Evolutionary conservation across 1,140 invertebrate species (phyloP).

Genomic region (Drosophila biarmipes): DNA sequence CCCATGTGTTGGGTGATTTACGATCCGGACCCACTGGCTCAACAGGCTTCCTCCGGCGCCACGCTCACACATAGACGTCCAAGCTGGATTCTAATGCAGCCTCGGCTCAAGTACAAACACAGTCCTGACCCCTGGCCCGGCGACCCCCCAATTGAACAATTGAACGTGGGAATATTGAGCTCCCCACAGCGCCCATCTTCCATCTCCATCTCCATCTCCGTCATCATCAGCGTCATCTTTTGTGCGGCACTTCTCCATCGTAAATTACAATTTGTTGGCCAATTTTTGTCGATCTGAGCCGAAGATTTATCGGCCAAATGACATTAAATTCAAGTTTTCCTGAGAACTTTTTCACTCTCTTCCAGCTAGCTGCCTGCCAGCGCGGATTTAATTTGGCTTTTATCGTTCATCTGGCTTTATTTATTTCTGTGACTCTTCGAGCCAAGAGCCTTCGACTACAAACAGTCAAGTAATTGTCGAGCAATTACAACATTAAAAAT

Average conservation of each 20-base stretch:
- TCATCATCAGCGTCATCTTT: slow-evolving; percentile 25
- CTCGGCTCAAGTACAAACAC: slow-evolving; percentile 9
- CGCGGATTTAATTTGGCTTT: slow-evolving; percentile 17
- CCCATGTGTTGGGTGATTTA: slow-evolving; percentile 27
- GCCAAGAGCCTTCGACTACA: slow-evolving; percentile 2
- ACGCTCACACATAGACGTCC: neutral
- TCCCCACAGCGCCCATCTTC: slow-evolving; percentile 12
- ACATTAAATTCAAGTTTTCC: slow-evolving; percentile 44
- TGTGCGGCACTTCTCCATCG: slow-evolving; percentile 12
- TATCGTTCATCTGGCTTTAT: slow-evolving; percentile 17
- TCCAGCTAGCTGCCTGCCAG: neutral
- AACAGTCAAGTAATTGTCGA: slow-evolving; percentile 14
- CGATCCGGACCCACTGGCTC: slow-evolving; percentile 18
- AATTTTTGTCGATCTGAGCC: slow-evolving; percentile 30
- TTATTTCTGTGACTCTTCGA: slow-evolving; percentile 4
- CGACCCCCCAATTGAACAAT: slow-evolving; percentile 21
- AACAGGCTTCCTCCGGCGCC: slow-evolving; percentile 30
- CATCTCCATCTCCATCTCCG: slow-evolving; percentile 1
- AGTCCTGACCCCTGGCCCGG: slow-evolving; percentile 20
- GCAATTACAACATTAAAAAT: slow-evolving; percentile 18
- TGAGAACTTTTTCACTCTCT: slow-evolving; percentile 18
- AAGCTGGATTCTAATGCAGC: slow-evolving; percentile 13
- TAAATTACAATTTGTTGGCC: slow-evolving; percentile 47
- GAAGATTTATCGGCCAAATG: slow-evolving; percentile 49
- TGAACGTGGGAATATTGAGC: slow-evolving; percentile 32